A percentile compares a stretch with the other conserved stretches of the same genome.
Conservation (phyloP, 1,140 invertebrate species). For the Pectinophora gossypiella region DNA sequence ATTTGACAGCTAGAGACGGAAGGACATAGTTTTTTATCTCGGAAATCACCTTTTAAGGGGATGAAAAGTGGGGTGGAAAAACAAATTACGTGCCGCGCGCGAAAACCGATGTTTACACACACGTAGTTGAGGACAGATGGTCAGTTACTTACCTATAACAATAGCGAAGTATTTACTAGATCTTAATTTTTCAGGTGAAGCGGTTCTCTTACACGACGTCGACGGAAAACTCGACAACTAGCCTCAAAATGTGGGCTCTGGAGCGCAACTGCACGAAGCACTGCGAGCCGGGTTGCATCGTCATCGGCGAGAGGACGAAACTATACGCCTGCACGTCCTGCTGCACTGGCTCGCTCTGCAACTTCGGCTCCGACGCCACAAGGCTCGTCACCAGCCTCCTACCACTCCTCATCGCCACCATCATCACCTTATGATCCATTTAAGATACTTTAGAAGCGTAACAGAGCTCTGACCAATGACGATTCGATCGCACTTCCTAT, state of each 20-base stretch:
- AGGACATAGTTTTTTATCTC: no score
- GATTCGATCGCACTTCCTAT: no score
- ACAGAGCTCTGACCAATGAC: no score
- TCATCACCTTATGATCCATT: not conserved
- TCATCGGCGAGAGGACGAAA: constrained; percentile 90
- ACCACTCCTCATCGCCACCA: not conserved
- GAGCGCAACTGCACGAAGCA: constrained; percentile 87
- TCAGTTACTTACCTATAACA: no score
- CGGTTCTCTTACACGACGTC: constrained; percentile 88
- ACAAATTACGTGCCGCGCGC: no score
- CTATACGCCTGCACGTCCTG: constrained; percentile 89
- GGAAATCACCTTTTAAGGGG: no score
- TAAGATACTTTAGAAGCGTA: not conserved
- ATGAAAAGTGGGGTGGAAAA: no score
- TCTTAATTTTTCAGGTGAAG: constrained; percentile 81
- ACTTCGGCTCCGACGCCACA: constrained; percentile 78
- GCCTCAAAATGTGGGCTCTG: constrained; percentile 86
- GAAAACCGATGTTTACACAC: no score
- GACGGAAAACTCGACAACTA: constrained; percentile 85
- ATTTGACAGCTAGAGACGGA: no score
- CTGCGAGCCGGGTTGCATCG: constrained; percentile 90
- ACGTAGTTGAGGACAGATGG: no score
- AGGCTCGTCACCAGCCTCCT: not conserved
- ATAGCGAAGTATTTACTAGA: no score
- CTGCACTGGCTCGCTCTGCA: constrained; percentile 86